Percentiles rank a stretch among this genome's conserved stretches.
phyloP scores from a whole-genome alignment of 2,113 vertebrate genomes.

The Tetrao urogallus region DNA sequence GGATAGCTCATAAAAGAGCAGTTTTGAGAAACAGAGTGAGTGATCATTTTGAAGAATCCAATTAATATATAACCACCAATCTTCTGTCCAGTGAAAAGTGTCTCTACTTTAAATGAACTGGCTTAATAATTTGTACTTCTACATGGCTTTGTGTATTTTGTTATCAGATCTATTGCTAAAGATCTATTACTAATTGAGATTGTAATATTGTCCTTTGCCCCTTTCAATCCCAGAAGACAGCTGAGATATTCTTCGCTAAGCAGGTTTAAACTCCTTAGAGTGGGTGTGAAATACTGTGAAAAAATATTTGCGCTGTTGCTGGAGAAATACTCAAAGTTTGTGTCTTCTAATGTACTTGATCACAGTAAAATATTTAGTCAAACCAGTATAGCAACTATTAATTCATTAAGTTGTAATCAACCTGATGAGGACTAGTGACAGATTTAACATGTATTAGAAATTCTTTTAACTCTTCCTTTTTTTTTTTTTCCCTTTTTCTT shows the following conservation, averaged over 20 bases:
- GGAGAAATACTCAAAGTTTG: neutral
- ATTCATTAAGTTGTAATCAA: slow-evolving; percentile 24
- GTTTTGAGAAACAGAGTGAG: too few species aligned
- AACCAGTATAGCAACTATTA: neutral
- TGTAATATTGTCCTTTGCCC: too few species aligned
- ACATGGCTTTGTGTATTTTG: neutral
- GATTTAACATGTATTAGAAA: neutral
- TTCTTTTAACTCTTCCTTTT: neutral
- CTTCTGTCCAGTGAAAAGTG: neutral
- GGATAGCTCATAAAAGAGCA: neutral
- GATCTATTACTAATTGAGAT: neutral
- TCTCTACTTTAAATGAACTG: neutral
- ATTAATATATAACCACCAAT: neutral
- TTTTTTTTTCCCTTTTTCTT: neutral
- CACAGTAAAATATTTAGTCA: neutral
- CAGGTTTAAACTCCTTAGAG: neutral
- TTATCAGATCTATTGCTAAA: neutral
- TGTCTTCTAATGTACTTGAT: neutral
- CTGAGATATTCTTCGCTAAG: neutral
- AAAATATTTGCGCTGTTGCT: neutral
- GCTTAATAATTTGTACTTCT: neutral
- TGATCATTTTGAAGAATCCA: neutral
- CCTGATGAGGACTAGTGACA: neutral
- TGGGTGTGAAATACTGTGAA: neutral
- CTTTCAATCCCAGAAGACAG: neutral